These are phyloP conservation scores for Sussaba pulchella DNA, from an alignment of 2,888 invertebrate genomes.

Conservation along the genomic window DNA sequence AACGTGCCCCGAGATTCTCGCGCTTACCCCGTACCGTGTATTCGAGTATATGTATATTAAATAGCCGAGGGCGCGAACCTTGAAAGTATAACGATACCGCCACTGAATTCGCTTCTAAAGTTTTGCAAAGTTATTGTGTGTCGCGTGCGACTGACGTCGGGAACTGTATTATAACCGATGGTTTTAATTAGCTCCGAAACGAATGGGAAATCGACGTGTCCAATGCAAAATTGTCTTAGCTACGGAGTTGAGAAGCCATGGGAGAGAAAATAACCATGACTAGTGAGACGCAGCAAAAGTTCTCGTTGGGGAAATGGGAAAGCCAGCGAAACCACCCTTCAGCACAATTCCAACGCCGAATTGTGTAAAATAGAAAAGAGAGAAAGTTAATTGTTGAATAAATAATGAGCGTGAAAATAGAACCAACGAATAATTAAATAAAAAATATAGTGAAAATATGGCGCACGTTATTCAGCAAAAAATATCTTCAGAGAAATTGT, in stretches of 20 bases:
- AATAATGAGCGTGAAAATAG: no score
- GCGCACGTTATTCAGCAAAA: no score
- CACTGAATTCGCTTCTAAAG: conserved; percentile 69
- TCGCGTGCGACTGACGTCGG: conserved; percentile 68
- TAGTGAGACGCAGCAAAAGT: background rate
- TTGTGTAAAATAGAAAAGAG: no score
- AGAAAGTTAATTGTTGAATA: no score
- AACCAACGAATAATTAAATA: no score
- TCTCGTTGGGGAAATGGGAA: background rate
- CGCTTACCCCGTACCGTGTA: conserved; percentile 18
- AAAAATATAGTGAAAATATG: no score
- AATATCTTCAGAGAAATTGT: background rate
- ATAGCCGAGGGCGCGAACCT: conserved; percentile 52
- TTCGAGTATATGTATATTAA: conserved; percentile 45
- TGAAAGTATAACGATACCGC: conserved; percentile 60
- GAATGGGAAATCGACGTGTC: conserved; percentile 76
- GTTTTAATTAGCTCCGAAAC: conserved; percentile 78
- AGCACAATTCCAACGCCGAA: background rate
- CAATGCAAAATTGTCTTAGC: conserved; percentile 70
- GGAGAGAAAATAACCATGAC: background rate
- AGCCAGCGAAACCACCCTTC: background rate
- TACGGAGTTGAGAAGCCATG: conserved; percentile 38
- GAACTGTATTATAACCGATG: conserved; percentile 58
- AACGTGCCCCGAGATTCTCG: conserved; percentile 76
- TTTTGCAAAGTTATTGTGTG: conserved; percentile 76